A percentile compares a stretch with the other conserved stretches of the same genome.
Conservation (phyloP, 2,113 vertebrate species). For the Nibea albiflora region DNA sequence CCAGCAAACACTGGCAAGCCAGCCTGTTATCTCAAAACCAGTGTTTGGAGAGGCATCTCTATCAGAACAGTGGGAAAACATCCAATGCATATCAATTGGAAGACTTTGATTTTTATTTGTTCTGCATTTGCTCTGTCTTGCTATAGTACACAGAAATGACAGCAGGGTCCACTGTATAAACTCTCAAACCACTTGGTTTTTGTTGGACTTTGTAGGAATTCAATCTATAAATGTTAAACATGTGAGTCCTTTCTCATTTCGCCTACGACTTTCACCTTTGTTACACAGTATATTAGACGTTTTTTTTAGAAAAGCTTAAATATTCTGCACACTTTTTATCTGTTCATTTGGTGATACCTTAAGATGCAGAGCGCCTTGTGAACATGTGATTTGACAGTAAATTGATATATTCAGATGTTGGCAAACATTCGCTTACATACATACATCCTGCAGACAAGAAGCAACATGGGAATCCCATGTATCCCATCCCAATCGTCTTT, state of each 20-base stretch:
- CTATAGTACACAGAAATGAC: conserved; percentile 75
- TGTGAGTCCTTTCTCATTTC: conserved; percentile 41
- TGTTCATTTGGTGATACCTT: neutral
- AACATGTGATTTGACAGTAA: neutral
- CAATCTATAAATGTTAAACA: conserved; percentile 58
- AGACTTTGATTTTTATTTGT: conserved; percentile 77
- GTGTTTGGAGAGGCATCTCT: conserved; percentile 80
- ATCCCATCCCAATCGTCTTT: neutral
- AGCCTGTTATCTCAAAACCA: conserved; percentile 72
- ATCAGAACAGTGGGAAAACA: conserved; percentile 73
- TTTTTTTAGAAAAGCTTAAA: neutral
- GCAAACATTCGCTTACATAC: neutral
- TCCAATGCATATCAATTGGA: conserved; percentile 80
- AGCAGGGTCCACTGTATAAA: conserved; percentile 71
- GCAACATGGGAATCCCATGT: neutral
- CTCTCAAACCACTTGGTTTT: conserved; percentile 64
- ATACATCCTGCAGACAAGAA: conserved; percentile 4
- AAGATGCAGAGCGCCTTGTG: neutral
- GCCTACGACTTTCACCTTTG: neutral
- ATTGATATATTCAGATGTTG: conserved; percentile 4
- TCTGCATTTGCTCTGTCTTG: conserved; percentile 71
- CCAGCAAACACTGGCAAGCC: conserved; percentile 64
- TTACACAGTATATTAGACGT: neutral
- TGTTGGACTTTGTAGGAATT: conserved; percentile 59
- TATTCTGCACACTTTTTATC: neutral